Evolutionary conservation across 2,113 vertebrate species (phyloP), one percentile per base, ranked within the genome.

Genomic region (Sander lucioperca): DNA sequence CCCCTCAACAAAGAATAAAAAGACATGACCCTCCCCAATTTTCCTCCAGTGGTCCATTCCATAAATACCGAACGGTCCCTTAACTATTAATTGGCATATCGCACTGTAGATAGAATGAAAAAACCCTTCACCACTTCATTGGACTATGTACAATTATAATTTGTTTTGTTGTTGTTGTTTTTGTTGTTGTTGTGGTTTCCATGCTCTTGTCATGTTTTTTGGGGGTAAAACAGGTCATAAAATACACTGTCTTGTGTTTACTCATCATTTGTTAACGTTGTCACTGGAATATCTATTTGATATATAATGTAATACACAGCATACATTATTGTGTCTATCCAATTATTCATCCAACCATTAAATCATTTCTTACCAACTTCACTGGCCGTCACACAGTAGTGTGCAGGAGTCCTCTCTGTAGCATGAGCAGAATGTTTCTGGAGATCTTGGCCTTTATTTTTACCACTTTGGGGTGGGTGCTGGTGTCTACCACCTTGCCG

Each of bases 401-500:
- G 39, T 39, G 39, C 39, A 39, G 39, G 9, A 39, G 30, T 82
- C 30, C 10, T 77, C 66, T 51, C 47, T 74, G 45, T 73, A 79
- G 61, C 57, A 96, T 96, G 96, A 93, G 94, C 79, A 94, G 83
- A 91, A 96, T 96, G 86, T 91, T 91, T 27, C 95, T 94, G 73
- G 97, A 98, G 95, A 97, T 99, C 80, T 57, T 96, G 76, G 97
- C 96, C 30, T 97, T 97, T 82, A 48, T 96, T 68, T 85, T 97
- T 39, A 84, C 89, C 47, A 92, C 96, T 11, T 96, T 96, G 0
- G 97, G 97, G 12, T 98, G 97, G 97, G 95, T 98, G 74, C 95
- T 98, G 63, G 95, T 96, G 50, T 97, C 96, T n/a, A 97, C 97
- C 83, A 98, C 97, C 33, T 87, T 98, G 90, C 97, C 97, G 67